Base-by-base conservation (phyloP, 2,113 vertebrate species). In the Tenrec ecaudatus region DNA sequence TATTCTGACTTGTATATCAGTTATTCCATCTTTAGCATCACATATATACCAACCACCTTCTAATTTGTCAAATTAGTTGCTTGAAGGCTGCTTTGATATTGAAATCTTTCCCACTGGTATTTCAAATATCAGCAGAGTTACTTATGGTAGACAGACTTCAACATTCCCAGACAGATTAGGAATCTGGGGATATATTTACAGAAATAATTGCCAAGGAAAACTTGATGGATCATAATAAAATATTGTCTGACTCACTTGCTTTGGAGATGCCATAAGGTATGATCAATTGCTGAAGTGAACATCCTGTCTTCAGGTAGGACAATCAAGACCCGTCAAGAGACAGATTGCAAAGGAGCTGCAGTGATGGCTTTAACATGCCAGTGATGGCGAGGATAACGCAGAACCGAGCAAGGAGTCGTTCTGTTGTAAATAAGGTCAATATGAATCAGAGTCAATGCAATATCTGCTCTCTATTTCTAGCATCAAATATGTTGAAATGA, bases 401-500 rank as follows among this genome's bases (percentile, higher is more conserved):
- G 31, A 15, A 68, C 12, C 66, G 31, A 14, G 66, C 27, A 16
- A 64, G 6, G 20, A 64, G 62, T 64, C 62, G 15, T 60, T 60
- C 58, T 19, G 58, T 60, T 60, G 58, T 60, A 60, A 15, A 60
- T 60, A 60, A 60, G 7, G 58, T 16, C 58, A 8, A 15, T 20
- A 1, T 29, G 29, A 31, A 29, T 68, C 66, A 31, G 66, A 69
- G 68, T n/a, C 16, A 15, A n/a, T 29, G 12, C 17, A 36, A 36
- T 7, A 19, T 20, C 69, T 36, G 69, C 17, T 36, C 20, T 36
- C 14, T 33, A 6, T 33, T 14, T 73, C 33, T 36, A 73, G 58
- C 66, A 81, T 69, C 79, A 82, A 60, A 29, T 57, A 36, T 93
- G 82, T 60, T 36, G 40, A 75, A 94, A 86, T 93, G 25, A 43